Evolutionary conservation across 2,797 vertebrate species (phyloP), one percentile per base, ranked within the genome.

Genomic region (Chanos chanos): DNA sequence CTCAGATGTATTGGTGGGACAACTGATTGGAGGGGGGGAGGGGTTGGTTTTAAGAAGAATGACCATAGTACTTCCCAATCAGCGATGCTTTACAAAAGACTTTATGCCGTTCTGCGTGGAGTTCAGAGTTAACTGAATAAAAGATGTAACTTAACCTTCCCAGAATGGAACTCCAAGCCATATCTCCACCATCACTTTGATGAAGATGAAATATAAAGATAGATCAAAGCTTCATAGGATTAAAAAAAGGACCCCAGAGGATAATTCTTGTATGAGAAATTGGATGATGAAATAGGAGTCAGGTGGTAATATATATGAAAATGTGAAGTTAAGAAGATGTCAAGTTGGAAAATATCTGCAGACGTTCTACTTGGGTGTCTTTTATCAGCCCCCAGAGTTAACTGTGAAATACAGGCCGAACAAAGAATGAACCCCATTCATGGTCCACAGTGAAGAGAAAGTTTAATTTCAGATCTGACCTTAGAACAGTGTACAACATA

Each of bases 111-210:
- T 21, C 34, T 30, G 52, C 28, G 41, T 22, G 45, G 57, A 18
- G 13, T 36, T 31, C 10, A 7, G 24, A 61, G 61, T 64, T 77
- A 73, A 76, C 75, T 72, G 79, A 76, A 79, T 82, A 73, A 81
- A 52, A 86, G 75, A 77, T 76, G 39, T 68, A 70, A 68, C 76
- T 76, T 76, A 77, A 84, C 77, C 80, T 85, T 82, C 64, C 73
- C 72, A 65, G 72, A 48, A 73, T 34, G 37, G 36, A 73, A 72
- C 57, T 37, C 65, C 40, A 61, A 68, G 64, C 53, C 45, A 55
- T 48, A 37, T 22, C 66, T 78, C 62, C 25, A 75, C 39, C 36
- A 19, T 40, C 51, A 15, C 50, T 75, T 64, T 77, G 68, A 76
- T 47, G 59, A 67, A 81, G 58, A 83, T 84, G 79, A 78, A 78